These are phyloP conservation scores for Pterois miles DNA, from an alignment of 2,797 vertebrate species.

Conservation along the genomic window DNA sequence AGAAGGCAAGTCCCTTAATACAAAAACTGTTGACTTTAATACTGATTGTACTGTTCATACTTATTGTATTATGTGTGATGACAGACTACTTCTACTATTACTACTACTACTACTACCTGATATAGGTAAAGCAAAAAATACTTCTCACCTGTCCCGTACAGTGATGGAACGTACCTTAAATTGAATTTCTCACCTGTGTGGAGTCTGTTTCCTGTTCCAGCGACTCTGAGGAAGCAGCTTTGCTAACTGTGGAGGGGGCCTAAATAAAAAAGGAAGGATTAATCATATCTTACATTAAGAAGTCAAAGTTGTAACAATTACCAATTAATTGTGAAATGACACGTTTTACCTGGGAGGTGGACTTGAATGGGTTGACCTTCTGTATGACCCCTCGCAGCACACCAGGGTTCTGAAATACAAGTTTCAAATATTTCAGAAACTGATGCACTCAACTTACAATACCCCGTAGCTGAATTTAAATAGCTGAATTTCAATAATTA, in stretches of 20 bases:
- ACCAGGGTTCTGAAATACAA: constrained; percentile 53
- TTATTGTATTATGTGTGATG: too few species aligned
- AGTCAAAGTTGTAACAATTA: too few species aligned
- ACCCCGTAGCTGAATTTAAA: too few species aligned
- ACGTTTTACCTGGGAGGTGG: constrained; percentile 48
- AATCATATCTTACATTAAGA: neutral
- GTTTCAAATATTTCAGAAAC: neutral
- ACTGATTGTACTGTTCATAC: too few species aligned
- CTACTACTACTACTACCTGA: too few species aligned
- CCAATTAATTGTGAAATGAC: neutral
- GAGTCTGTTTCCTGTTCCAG: constrained; percentile 21
- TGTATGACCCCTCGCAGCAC: too few species aligned
- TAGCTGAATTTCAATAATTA: too few species aligned
- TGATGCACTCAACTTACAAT: neutral
- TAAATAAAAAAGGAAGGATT: neutral
- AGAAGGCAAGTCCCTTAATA: too few species aligned
- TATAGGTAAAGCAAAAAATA: too few species aligned
- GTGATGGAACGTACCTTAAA: neutral
- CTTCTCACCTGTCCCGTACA: too few species aligned
- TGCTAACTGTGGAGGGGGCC: constrained; percentile 14
- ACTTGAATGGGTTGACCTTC: constrained; percentile 76
- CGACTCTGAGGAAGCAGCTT: constrained; percentile 53
- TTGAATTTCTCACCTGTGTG: constrained; percentile 53
- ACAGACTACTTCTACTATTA: too few species aligned
- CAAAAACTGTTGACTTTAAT: too few species aligned